Base-by-base conservation (phyloP, 1,140 invertebrate species). In the Lordiphosa collinella region DNA sequence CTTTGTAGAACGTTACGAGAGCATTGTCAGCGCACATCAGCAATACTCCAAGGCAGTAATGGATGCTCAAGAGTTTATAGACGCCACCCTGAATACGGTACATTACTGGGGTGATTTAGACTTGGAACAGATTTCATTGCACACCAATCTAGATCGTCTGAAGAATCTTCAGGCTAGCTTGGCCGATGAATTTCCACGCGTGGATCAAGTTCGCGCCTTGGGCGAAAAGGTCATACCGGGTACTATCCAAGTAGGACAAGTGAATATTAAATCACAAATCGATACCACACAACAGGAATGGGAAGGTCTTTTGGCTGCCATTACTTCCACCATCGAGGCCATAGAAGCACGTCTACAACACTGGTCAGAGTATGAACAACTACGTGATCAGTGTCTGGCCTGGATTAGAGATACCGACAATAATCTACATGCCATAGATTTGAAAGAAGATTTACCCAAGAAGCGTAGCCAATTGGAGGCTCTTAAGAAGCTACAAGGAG, bases 321-420 rank as follows among this genome's bases (percentile, higher is more conserved):
- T 96, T 3, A 93, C 92, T 75, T 93, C 93, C 3, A 95, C 94
- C 0, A 95, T 96, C 51, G 93, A 95, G 66, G 90, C 91, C 0
- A 87, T 97, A 22, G 94, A 97, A 89, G 92, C 91, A 13, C 96
- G 97, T 84, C 90, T 98, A 2, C 93, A 96, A 68, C 95, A 95
- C 75, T 98, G 97, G 97, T 93, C 93, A 53, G 96, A 97, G 76
- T 98, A 96, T 90, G 97, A 99, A 87, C 91, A 91, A n/a, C 90
- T 96, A 54, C 95, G 95, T 75, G 96, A 98, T 65, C 92, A 93
- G 49, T 96, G 96, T 64, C 90, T 95, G 25, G 88, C 92, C n/a
- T 98, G 97, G 97, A 93, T 98, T 44, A 92, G 96, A 65, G 94
- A 96, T 62, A 95, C 95, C 1, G 97, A 98, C 76, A 94, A 92